Conservation (phyloP, 2,797 vertebrate genomes). For the Alosa sapidissima region DNA sequence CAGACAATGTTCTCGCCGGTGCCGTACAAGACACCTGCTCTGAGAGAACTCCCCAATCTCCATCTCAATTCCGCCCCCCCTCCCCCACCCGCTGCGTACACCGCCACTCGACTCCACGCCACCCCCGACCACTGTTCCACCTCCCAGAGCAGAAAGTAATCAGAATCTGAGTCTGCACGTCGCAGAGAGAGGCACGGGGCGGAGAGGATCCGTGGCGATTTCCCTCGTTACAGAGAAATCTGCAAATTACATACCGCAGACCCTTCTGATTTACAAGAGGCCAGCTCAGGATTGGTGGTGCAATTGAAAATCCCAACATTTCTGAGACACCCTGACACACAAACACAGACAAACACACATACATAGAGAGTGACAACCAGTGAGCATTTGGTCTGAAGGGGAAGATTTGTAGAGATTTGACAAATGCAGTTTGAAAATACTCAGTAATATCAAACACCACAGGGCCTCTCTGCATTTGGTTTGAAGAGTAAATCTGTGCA, state of each 20-base stretch:
- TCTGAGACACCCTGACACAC: not conserved
- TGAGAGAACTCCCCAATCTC: slow-evolving; percentile 32
- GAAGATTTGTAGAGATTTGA: not conserved
- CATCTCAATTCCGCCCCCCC: slow-evolving; percentile 7
- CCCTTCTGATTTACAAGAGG: not conserved
- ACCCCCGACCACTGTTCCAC: not conserved
- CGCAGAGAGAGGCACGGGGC: not conserved
- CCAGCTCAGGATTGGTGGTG: not conserved
- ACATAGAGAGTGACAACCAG: not conserved
- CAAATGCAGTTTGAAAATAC: not conserved
- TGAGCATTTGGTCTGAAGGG: not conserved
- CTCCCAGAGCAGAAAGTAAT: slow-evolving; percentile 15
- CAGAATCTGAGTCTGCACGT: not conserved
- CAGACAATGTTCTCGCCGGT: slow-evolving; percentile 39
- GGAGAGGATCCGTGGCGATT: not conserved
- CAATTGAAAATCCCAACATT: not conserved
- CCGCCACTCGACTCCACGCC: not conserved
- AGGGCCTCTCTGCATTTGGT: not conserved
- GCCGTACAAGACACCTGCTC: slow-evolving; percentile 40
- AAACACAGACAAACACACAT: not conserved
- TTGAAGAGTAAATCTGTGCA: not conserved
- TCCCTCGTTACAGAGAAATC: slow-evolving; percentile 22
- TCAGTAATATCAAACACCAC: not conserved
- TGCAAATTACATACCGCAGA: slow-evolving; percentile 19
- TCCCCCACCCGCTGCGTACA: not conserved